Conservation (phyloP, 2,113 vertebrate species). For the Gymnocephalus cernua region DNA sequence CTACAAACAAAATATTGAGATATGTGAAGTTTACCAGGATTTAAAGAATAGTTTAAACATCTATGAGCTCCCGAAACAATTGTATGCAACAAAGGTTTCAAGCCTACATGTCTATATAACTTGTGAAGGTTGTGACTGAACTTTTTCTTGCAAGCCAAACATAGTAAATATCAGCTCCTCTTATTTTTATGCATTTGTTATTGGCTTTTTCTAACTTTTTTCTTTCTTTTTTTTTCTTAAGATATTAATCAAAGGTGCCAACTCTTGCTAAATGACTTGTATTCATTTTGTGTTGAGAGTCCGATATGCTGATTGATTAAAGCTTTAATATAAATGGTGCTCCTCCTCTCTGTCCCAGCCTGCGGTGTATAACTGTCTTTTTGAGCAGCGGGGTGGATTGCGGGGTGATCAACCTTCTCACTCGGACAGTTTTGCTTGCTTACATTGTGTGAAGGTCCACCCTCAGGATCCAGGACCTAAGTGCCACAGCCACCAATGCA, state of each 20-base stretch:
- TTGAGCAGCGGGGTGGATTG: slow-evolving; percentile 37
- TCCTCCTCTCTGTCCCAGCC: slow-evolving; percentile 66
- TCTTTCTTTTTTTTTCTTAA: slow-evolving; percentile 1
- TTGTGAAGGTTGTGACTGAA: slow-evolving; percentile 13
- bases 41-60: slow-evolving; percentile 21
- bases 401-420: slow-evolving; percentile 36
- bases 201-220: slow-evolving; percentile 51
- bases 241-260: slow-evolving; percentile 69
- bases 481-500: slow-evolving; percentile 70
- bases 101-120: slow-evolving; percentile 13
- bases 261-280: slow-evolving; percentile 58
- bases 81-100: slow-evolving; percentile 38
- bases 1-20: slow-evolving; percentile 17
- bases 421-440: slow-evolving; percentile 59
- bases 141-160: slow-evolving; percentile 40
- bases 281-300: slow-evolving; percentile 43
- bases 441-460: slow-evolving; percentile 64
- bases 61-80: neutral
- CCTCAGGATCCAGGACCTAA: slow-evolving; percentile 71
- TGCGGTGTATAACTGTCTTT: slow-evolving; percentile 49
- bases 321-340: slow-evolving; percentile 80
- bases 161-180: slow-evolving; percentile 17
- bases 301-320: slow-evolving; percentile 53
- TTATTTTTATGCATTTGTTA: slow-evolving; percentile 54
- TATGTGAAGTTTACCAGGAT: slow-evolving; percentile 14